These are phyloP conservation scores for Hemibagrus wyckioides DNA, from an alignment of 2,113 vertebrate genomes.

Conservation along the genomic window DNA sequence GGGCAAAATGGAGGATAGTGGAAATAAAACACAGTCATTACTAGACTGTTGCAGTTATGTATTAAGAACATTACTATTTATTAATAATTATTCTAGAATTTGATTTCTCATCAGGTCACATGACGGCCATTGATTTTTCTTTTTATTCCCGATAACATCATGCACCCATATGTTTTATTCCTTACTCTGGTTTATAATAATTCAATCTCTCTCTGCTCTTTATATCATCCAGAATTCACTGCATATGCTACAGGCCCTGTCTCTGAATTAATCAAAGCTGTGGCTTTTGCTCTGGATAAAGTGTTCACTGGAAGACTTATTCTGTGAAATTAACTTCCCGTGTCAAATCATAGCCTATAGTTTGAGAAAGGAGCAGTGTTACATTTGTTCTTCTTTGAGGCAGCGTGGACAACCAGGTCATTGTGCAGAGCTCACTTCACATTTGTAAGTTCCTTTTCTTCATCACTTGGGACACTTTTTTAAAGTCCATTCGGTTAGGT, in stretches of 20 bases:
- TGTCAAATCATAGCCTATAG: neutral
- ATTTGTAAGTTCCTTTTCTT: neutral
- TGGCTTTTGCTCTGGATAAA: neutral
- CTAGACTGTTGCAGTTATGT: too few species aligned
- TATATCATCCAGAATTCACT: neutral
- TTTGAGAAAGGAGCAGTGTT: neutral
- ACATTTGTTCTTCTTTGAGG: neutral
- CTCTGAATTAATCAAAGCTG: neutral
- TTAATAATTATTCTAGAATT: neutral
- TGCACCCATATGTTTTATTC: neutral
- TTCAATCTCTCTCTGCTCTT: too few species aligned
- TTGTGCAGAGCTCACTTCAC: neutral
- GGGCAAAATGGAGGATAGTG: neutral
- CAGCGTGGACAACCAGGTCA: neutral
- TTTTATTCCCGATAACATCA: neutral
- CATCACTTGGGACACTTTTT: neutral
- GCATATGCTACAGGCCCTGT: neutral
- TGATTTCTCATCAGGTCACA: neutral
- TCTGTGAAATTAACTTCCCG: neutral
- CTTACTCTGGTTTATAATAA: neutral
- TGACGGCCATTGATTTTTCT: neutral
- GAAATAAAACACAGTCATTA: too few species aligned
- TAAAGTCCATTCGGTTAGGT: neutral
- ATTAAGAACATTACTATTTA: neutral
- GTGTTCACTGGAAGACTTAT: neutral